Evolutionary conservation across 2,888 invertebrate genomes (phyloP).

Genomic region (Cacoxenus indagator): DNA sequence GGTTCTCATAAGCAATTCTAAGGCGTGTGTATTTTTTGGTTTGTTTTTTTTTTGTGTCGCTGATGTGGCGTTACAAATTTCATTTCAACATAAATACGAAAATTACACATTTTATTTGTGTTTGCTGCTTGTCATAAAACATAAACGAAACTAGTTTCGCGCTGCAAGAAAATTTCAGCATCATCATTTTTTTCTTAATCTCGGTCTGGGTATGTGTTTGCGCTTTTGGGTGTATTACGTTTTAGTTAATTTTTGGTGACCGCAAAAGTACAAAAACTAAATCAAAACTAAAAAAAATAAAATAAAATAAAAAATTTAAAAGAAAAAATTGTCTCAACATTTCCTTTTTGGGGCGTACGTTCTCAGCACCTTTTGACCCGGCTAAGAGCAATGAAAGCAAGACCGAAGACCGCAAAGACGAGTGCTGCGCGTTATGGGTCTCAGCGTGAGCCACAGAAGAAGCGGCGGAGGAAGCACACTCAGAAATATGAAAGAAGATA

Average conservation of each 20-base stretch:
- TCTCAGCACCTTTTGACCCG: conserved; percentile 12
- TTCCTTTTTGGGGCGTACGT: neutral
- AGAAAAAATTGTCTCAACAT: neutral
- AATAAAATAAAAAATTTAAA: too few relatives aligned
- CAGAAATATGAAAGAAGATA: neutral
- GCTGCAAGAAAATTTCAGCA: conserved; percentile 4
- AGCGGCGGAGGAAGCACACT: neutral
- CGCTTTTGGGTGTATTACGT: neutral
- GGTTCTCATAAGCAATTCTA: neutral
- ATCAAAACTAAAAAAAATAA: too few relatives aligned
- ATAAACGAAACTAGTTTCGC: conserved; percentile 3
- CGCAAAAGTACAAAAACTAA: neutral
- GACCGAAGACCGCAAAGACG: neutral
- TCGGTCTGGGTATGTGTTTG: neutral
- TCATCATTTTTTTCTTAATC: neutral
- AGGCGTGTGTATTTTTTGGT: neutral
- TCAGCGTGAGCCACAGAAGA: neutral
- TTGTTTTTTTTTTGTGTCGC: neutral
- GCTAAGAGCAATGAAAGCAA: neutral
- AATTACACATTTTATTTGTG: conserved; percentile 7
- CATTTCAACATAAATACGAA: conserved; percentile 6
- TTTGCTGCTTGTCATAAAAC: conserved; percentile 5
- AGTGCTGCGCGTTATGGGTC: neutral
- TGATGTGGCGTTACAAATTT: neutral
- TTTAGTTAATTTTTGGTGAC: neutral